phyloP scores from a whole-genome alignment of 2,113 vertebrate genomes.

The Gnathonemus echidnorhynchus region DNA sequence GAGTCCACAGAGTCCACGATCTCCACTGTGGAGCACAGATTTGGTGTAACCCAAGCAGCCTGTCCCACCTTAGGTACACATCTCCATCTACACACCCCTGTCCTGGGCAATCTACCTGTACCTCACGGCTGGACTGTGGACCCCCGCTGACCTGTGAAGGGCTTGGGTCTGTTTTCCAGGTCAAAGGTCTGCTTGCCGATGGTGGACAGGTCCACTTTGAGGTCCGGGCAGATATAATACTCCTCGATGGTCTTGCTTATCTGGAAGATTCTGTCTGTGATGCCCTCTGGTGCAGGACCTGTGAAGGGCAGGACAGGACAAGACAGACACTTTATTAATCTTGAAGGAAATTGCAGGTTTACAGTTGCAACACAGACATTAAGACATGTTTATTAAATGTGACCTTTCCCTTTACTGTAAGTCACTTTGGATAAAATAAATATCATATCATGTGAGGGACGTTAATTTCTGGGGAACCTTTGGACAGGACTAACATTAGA shows the following conservation, averaged over 20 bases:
- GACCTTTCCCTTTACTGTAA: neutral
- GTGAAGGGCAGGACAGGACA: neutral
- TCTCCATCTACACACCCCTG: neutral
- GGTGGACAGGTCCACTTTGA: conserved; percentile 80
- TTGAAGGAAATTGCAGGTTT: neutral
- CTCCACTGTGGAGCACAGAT: conserved; percentile 69
- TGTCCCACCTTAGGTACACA: neutral
- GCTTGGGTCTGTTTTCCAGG: conserved; percentile 87
- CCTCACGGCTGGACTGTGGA: neutral
- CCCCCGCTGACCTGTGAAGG: conserved; percentile 72
- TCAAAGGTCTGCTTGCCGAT: conserved; percentile 94
- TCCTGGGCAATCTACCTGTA: neutral
- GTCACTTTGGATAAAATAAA: neutral
- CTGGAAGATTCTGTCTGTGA: conserved; percentile 94
- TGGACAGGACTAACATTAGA: neutral
- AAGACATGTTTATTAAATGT: neutral
- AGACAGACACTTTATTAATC: neutral
- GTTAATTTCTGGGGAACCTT: neutral
- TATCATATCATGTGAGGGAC: neutral
- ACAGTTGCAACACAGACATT: neutral
- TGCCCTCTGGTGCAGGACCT: conserved; percentile 91
- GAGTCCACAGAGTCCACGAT: conserved; percentile 93
- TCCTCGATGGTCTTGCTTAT: conserved; percentile 91
- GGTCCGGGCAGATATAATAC: conserved; percentile 88
- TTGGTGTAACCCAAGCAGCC: neutral